These are phyloP conservation scores for Gavialis gangeticus DNA, from an alignment of 2,113 vertebrate genomes.

Conservation along the genomic window DNA sequence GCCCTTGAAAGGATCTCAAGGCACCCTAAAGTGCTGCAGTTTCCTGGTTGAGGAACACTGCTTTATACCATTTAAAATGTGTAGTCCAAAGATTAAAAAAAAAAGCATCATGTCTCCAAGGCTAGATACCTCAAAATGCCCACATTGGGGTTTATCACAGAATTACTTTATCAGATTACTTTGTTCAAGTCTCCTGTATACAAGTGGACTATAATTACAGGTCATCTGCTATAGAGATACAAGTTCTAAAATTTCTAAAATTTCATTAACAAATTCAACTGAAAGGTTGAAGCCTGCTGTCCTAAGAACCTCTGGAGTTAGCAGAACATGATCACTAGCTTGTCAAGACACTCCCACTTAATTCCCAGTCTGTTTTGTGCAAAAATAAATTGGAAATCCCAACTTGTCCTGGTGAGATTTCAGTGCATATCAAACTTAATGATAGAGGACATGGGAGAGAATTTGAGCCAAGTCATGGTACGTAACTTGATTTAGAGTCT, in stretches of 20 bases:
- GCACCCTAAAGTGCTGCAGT: no score
- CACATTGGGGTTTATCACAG: neutral
- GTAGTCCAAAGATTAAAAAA: neutral
- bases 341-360: neutral
- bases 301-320: neutral
- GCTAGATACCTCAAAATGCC: neutral
- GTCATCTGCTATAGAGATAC: neutral
- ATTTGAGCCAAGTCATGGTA: slow-evolving; percentile 57
- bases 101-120: neutral
- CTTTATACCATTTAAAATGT: neutral
- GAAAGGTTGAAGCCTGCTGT: neutral
- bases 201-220: neutral
- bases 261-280: neutral
- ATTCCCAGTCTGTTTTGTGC: neutral
- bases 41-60: no score
- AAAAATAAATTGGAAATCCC: slow-evolving; percentile 21
- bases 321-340: neutral
- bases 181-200: slow-evolving; percentile 9
- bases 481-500: slow-evolving; percentile 40
- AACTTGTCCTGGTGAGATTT: slow-evolving; percentile 17
- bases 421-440: slow-evolving; percentile 49
- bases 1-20: no score
- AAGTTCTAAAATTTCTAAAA: slow-evolving; percentile 1
- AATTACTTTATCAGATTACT: neutral
- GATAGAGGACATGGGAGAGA: slow-evolving; percentile 10